A percentile compares a stretch with the other conserved stretches of the same genome.
Conservation (phyloP, 2,797 vertebrate species). For the Nyctalus aviator region DNA sequence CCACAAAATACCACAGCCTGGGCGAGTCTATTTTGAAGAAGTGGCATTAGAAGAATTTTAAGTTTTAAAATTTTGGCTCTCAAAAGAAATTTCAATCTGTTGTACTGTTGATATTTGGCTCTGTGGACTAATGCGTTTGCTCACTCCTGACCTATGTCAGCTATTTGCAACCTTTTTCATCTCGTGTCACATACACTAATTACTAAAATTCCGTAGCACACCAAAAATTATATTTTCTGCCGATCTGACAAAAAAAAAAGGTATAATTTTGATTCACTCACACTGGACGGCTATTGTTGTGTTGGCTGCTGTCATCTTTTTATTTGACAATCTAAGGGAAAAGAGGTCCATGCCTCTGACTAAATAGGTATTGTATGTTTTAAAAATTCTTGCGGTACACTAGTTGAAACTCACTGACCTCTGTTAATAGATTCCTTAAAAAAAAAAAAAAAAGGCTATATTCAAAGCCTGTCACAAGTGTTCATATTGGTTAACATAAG, state of each 20-base stretch:
- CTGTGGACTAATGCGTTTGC: too few relatives aligned
- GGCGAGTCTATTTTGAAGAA: too few relatives aligned
- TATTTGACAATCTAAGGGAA: not conserved
- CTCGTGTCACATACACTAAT: not conserved
- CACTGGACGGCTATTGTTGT: not conserved
- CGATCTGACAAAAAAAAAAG: not conserved
- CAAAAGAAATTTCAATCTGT: too few relatives aligned
- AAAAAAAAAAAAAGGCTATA: not conserved
- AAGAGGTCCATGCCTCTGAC: not conserved
- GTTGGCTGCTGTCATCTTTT: not conserved
- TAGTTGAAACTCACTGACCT: not conserved
- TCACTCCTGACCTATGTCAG: not conserved
- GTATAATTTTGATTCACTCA: not conserved
- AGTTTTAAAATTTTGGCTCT: too few relatives aligned
- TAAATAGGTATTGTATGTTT: not conserved
- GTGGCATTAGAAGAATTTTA: too few relatives aligned
- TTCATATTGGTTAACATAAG: not conserved
- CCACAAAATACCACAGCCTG: too few relatives aligned
- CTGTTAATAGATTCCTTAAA: not conserved
- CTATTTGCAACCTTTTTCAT: not conserved
- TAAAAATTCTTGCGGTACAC: not conserved
- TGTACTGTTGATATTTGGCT: too few relatives aligned
- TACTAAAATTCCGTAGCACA: not conserved
- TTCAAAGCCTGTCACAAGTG: not conserved
- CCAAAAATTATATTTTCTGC: not conserved